Evolutionary conservation across 2,797 vertebrate species (phyloP).

Genomic region (Octomys mimax): DNA sequence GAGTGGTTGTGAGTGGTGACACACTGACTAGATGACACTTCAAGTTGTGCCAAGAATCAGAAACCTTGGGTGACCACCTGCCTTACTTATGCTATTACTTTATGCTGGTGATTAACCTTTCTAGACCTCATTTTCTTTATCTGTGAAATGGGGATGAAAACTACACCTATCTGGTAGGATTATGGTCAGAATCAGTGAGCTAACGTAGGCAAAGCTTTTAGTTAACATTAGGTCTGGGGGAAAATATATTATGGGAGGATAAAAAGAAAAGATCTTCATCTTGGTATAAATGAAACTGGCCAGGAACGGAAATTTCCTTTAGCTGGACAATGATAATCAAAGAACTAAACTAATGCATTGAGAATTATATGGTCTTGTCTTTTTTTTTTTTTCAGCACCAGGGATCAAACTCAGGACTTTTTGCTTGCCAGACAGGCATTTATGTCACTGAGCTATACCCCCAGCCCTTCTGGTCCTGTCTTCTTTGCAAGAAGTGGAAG

Average conservation of each 20-base stretch:
- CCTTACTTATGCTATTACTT: neutral
- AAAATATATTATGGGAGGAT: neutral
- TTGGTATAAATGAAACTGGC: neutral
- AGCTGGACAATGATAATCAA: neutral
- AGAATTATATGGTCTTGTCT: neutral
- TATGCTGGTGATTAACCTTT: neutral
- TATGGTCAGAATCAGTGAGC: neutral
- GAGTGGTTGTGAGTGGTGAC: neutral
- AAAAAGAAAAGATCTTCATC: neutral
- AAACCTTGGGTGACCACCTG: neutral
- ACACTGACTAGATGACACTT: neutral
- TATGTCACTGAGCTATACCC: no score
- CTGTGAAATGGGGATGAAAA: neutral
- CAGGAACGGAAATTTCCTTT: neutral
- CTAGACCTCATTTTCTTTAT: neutral
- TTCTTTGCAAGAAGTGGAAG: neutral
- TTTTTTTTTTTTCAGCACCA: no score
- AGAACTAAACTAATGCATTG: neutral
- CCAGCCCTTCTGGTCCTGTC: neutral
- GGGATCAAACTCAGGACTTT: no score
- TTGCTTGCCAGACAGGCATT: no score
- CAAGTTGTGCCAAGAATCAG: neutral
- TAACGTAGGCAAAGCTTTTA: neutral
- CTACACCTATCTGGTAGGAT: neutral
- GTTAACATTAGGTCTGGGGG: neutral